phyloP scores from a whole-genome alignment of 1,140 invertebrate species.

The Halictus rubicundus region DNA sequence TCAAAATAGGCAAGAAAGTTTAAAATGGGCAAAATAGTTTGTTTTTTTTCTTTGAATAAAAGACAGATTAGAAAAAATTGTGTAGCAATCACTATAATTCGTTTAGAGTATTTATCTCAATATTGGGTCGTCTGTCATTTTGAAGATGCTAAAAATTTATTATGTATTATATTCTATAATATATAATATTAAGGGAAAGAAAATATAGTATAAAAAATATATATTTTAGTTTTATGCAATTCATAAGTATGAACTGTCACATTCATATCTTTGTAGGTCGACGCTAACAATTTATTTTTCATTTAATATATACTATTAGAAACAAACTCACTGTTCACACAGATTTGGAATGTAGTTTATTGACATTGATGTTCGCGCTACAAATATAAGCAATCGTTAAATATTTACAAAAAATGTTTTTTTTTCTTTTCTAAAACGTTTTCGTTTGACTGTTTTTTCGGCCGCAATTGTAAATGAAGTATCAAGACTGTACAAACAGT shows the following conservation, averaged over 20 bases:
- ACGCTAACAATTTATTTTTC: background rate
- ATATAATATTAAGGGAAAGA: slow-evolving; percentile 1
- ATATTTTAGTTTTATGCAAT: background rate
- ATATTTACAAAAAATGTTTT: slow-evolving; percentile 8
- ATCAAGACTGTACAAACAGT: background rate
- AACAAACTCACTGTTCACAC: slow-evolving; percentile 6
- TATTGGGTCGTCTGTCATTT: background rate
- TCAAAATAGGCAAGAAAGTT: background rate
- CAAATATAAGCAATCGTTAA: slow-evolving; percentile 2
- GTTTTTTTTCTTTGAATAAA: background rate
- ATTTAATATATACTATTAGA: slow-evolving; percentile 4
- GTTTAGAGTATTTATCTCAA: background rate
- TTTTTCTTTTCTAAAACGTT: background rate
- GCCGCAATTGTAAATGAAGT: background rate
- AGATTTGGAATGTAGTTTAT: background rate
- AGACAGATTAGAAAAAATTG: background rate
- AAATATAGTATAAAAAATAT: slow-evolving; percentile 7
- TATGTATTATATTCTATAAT: background rate
- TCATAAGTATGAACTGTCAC: background rate
- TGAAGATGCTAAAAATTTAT: background rate
- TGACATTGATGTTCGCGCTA: slow-evolving; percentile 1
- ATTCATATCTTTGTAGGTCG: slow-evolving; percentile 2
- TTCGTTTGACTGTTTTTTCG: background rate
- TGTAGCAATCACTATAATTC: background rate
- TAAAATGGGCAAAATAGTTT: background rate